A percentile compares a stretch with the other conserved stretches of the same genome.
These are phyloP conservation scores for Tenualosa thibaudeaui DNA, from an alignment of 2,797 vertebrate species.

Conservation along the genomic window DNA sequence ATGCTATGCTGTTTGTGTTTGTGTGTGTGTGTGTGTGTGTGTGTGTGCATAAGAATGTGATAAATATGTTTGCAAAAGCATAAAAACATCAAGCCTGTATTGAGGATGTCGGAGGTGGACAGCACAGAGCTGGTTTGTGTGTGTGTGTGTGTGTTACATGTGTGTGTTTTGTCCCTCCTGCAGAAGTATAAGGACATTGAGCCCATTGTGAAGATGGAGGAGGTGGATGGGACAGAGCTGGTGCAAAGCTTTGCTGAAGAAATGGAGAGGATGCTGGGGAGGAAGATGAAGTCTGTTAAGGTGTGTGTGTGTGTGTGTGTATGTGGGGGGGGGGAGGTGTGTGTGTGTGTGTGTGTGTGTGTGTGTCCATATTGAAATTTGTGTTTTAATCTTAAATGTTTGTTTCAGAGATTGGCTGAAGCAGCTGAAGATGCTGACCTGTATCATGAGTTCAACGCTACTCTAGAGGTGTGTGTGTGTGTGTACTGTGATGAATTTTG, in stretches of 20 bases:
- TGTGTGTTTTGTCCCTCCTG: neutral
- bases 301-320: conserved; percentile 61
- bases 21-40: conserved; percentile 9
- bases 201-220: conserved; percentile 83
- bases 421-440: conserved; percentile 92
- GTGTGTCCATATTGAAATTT: neutral
- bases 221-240: conserved; percentile 86
- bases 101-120: conserved; percentile 88
- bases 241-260: conserved; percentile 89
- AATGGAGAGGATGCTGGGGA: conserved; percentile 93
- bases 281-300: conserved; percentile 94
- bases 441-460: conserved; percentile 89
- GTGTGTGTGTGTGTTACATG: neutral
- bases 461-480: conserved; percentile 79
- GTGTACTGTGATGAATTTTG: conserved; percentile 8
- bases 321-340: neutral
- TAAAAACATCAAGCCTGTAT: conserved; percentile 84
- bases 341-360: neutral
- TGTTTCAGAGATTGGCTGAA: conserved; percentile 84
- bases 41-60: neutral
- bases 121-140: conserved; percentile 62
- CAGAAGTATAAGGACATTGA: conserved; percentile 94
- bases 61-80: conserved; percentile 77
- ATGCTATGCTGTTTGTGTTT: conserved; percentile 24
- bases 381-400: neutral